Percentiles rank a stretch among this genome's conserved stretches.
Evolutionary conservation across 2,797 vertebrate genomes (phyloP).

Genomic region (Muscicapa comitata): DNA sequence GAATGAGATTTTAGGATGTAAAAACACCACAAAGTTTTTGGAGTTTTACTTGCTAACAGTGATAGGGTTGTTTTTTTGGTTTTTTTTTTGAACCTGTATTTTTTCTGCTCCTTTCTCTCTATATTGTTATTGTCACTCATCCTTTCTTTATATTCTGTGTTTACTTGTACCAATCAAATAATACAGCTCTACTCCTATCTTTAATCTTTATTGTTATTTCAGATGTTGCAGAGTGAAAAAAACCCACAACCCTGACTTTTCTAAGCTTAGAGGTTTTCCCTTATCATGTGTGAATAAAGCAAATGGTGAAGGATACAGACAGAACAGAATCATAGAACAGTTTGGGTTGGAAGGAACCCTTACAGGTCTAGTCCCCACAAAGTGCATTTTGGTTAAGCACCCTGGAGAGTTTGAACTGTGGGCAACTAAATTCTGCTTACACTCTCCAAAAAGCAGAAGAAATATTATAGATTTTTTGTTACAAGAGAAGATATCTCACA

Average conservation of each 20-base stretch:
- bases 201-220: not conserved
- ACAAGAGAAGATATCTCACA: not conserved
- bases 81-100: not conserved
- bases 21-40: not conserved
- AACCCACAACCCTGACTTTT: not conserved
- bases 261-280: not conserved
- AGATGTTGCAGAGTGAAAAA: not conserved
- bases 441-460: not conserved
- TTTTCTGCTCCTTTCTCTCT: not conserved
- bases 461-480: not conserved
- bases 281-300: not conserved
- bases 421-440: not conserved
- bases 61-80: rapidly evolving
- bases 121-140: rapidly evolving
- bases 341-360: not conserved
- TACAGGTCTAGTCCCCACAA: not conserved
- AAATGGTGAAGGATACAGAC: not conserved
- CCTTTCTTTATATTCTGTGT: not conserved
- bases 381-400: not conserved
- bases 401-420: not conserved
- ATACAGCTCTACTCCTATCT: not conserved
- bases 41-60: not conserved
- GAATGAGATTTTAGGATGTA: not conserved
- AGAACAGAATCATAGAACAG: not conserved
- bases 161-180: not conserved